Evolutionary conservation across 2,113 vertebrate genomes (phyloP), one percentile per base, ranked within the genome.

Genomic region (Tachycineta bicolor): DNA sequence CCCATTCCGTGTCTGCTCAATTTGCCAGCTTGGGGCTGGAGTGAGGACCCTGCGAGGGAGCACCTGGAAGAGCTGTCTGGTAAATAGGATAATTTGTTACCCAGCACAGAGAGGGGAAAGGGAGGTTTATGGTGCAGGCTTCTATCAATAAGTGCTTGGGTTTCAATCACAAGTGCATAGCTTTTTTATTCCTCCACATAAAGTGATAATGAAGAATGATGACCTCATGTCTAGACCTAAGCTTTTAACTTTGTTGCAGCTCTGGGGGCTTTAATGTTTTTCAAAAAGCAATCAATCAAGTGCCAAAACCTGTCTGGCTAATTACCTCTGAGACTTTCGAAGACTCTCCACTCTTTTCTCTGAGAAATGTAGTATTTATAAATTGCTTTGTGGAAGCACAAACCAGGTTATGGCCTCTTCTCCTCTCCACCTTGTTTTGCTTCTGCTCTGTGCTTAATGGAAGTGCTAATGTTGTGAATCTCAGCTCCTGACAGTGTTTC

Each of bases 221-320:
- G 96, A 97, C 92, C 94, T 97, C 96, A 97, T 94, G 97, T 97
- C 97, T 97, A 97, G 94, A 97, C 93, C 91, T 89, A 92, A 94
- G 90, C 94, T 98, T 97, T 98, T 97, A 98, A 96, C 64, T 92
- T 91, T 96, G 75, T 75, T 96, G 94, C 89, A 94, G 81, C 87
- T 96, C 95, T 94, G 63, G 81, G 69, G 75, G 46, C 78, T 97
- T 90, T 94, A 94, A 94, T 95, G 84, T 93, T 67, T 96, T 96
- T 95, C 89, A 87, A 95, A 97, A 97, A 93, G 50, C 68, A 88
- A 97, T 97, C 89, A 97, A 93, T 97, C 89, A 97, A 83, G 71
- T 89, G 65, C 60, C 75, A 93, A 89, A 97, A 95, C 47, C 64
- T 87, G 84, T 82, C 83, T 89, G 68, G 64, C 67, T 96, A 96